Percentiles rank a stretch among this genome's conserved stretches.
phyloP scores from a whole-genome alignment of 2,797 vertebrate genomes.

The Gobio occitaniae region DNA sequence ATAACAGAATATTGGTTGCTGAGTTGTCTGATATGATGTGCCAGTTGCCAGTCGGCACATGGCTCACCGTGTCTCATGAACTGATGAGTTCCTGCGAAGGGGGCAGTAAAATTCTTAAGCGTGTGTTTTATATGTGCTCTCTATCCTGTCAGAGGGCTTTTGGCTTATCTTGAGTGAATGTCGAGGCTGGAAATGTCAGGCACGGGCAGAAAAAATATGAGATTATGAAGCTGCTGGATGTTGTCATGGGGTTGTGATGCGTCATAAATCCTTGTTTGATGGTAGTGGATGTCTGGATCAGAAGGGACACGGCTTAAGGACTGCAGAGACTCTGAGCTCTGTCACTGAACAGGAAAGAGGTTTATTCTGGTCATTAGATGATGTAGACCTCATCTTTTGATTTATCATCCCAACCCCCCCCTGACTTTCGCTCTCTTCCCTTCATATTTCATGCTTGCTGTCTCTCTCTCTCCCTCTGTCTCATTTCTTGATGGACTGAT shows the following conservation, averaged over 20 bases:
- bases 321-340: constrained; percentile 45
- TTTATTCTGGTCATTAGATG: constrained; percentile 61
- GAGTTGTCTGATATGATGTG: constrained; percentile 5
- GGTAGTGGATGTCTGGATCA: constrained; percentile 59
- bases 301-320: constrained; percentile 59
- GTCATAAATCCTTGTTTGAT: constrained; percentile 64
- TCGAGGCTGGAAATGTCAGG: constrained; percentile 61
- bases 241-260: constrained; percentile 57
- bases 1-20: neutral
- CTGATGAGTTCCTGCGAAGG: constrained; percentile 12
- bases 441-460: constrained; percentile 36
- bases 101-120: constrained; percentile 53
- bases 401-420: constrained; percentile 35
- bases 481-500: constrained; percentile 56
- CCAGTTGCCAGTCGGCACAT: neutral
- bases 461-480: constrained; percentile 41
- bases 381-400: constrained; percentile 54
- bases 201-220: constrained; percentile 54
- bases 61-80: neutral
- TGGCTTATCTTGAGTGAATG: constrained; percentile 65
- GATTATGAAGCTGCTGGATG: constrained; percentile 62
- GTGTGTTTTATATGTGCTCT: constrained; percentile 61
- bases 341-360: constrained; percentile 45
- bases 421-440: constrained; percentile 8
- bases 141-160: constrained; percentile 59